These are phyloP conservation scores for Papilio polytes DNA, from an alignment of 1,140 invertebrate genomes.

Conservation along the genomic window DNA sequence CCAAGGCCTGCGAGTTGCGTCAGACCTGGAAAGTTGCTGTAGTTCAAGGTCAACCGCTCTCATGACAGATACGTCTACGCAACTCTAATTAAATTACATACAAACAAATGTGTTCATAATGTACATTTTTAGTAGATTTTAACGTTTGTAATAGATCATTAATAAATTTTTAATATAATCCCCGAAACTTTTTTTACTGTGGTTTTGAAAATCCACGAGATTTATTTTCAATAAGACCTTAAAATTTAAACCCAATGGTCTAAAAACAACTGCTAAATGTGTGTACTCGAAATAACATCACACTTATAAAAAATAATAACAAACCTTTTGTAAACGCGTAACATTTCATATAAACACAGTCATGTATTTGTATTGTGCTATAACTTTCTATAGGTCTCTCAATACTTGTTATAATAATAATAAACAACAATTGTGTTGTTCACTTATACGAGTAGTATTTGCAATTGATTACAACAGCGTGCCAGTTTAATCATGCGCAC, in stretches of 20 bases:
- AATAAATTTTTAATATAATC: too few species aligned
- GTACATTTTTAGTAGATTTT: too few species aligned
- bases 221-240: too few species aligned
- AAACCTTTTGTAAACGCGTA: neutral
- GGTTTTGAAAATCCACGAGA: too few species aligned
- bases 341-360: neutral
- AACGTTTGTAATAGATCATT: too few species aligned
- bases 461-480: slow-evolving; percentile 11
- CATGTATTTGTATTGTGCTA: neutral
- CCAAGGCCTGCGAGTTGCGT: slow-evolving; percentile 49
- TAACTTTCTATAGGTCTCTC: neutral
- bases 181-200: too few species aligned
- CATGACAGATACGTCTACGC: neutral
- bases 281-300: neutral
- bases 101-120: neutral
- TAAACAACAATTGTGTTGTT: neutral
- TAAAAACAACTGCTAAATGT: neutral
- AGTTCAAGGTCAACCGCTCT: slow-evolving; percentile 53
- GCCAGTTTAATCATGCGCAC: slow-evolving; percentile 4
- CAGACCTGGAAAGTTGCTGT: slow-evolving; percentile 52
- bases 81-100: neutral
- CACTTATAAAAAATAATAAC: neutral
- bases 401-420: neutral
- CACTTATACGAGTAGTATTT: neutral
- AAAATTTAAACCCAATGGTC: too few species aligned